Base-by-base conservation (phyloP, 2,113 vertebrate species). In the Engystomops pustulosus region DNA sequence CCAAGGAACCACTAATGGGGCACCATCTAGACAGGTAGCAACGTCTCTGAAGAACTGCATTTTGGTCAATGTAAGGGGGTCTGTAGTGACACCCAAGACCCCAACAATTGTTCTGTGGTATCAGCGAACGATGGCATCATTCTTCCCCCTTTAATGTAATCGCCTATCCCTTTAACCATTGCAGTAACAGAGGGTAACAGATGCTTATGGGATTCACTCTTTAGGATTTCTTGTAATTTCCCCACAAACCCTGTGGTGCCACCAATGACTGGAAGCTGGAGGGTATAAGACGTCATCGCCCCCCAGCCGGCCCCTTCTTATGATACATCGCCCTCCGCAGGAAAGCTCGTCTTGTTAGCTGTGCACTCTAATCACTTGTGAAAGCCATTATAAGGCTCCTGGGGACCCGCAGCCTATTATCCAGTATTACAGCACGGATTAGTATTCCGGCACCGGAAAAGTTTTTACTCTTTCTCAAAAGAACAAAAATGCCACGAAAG, bases 371-470 rank as follows among this genome's bases (percentile, higher is more conserved):
- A 47, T 51, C 44, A 34, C 34, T 30, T 76, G 47, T 76, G 45
- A 47, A 76, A 76, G 30, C 47, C 72, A 76, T 76, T 76, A 76
- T 23, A 18, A 76, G 15, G 47, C 72, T 53, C 72, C 14, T 2
- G 15, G 72, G 25, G 30, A 53, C 23, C 44, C 20, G 30, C 72
- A 76, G 72, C 68, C 32, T n/a, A 76, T 76, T 76, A 76, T 34
- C 49, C 47, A n/a, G 17, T 55, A 36, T 76, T 76, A 32, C 17
- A 36, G 30, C 30, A 76, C 8, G 25, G 32, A 36, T 51, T 51
- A 53, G 45, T 51, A 32, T 34, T 34, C 47, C 47, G 25, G 45
- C 27, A 27, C 44, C 32, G 44, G 45, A 18, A 74, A 32, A 75
- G 12, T 65, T 65, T 65, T 32, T 32, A 30, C 6, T 62, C 27